phyloP scores from a whole-genome alignment of 2,113 vertebrate genomes.

The Brachyistius frenatus region DNA sequence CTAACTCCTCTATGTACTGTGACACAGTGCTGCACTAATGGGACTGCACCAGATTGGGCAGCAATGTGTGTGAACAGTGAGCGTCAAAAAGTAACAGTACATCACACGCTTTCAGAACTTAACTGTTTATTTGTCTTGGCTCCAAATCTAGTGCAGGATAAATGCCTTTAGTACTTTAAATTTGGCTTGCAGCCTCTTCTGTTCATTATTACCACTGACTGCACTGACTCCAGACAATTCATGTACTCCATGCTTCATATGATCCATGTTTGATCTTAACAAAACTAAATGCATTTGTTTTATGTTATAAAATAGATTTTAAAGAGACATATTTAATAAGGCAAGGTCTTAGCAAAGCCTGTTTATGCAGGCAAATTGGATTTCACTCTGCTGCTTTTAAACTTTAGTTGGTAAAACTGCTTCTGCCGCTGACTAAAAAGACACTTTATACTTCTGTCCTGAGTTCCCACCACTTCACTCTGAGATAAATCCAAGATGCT shows the following conservation, averaged over 20 bases:
- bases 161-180: conserved; percentile 8
- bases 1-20: conserved; percentile 2
- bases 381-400: background rate
- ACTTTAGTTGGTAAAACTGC: conserved; percentile 14
- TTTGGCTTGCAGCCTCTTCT: background rate
- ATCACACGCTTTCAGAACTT: background rate
- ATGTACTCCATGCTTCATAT: background rate
- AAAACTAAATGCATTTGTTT: background rate
- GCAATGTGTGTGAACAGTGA: background rate
- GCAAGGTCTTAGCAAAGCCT: background rate
- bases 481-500: conserved; percentile 16
- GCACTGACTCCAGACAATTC: background rate
- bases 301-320: background rate
- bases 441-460: conserved; percentile 10
- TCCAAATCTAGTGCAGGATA: background rate
- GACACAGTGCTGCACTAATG: conserved; percentile 12
- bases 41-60: background rate
- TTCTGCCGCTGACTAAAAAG: conserved; percentile 8
- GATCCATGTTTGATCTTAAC: background rate
- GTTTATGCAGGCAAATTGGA: background rate
- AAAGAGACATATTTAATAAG: background rate
- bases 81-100: background rate
- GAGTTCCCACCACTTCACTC: conserved; percentile 11
- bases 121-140: background rate
- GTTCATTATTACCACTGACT: background rate